Evolutionary conservation across 2,113 vertebrate genomes (phyloP).

Genomic region (Periophthalmus modestus): DNA sequence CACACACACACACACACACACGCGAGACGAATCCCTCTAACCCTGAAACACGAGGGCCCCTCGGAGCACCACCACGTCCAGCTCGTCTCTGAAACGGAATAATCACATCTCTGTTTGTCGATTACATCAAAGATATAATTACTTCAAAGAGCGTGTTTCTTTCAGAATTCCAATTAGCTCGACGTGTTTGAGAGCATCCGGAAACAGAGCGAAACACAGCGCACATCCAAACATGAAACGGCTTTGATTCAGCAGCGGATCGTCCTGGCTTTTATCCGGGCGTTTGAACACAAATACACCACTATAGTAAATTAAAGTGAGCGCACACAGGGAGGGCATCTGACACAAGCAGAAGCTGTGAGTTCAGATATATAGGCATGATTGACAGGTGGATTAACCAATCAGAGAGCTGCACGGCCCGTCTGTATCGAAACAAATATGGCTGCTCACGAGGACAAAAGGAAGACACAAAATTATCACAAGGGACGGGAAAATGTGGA

Average conservation of each 20-base stretch:
- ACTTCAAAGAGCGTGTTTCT: constrained; percentile 71
- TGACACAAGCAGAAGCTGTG: too few species aligned
- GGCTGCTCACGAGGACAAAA: too few species aligned
- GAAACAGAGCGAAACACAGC: constrained; percentile 41
- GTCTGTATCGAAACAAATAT: too few species aligned
- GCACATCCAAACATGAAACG: constrained; percentile 67
- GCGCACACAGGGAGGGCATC: too few species aligned
- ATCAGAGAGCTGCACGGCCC: too few species aligned
- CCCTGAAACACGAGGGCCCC: constrained; percentile 6
- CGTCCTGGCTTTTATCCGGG: constrained; percentile 74
- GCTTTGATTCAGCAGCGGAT: constrained; percentile 74
- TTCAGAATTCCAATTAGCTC: constrained; percentile 70
- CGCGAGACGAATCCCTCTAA: too few species aligned
- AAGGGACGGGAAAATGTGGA: too few species aligned
- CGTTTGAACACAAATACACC: constrained; percentile 77
- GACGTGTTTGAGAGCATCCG: constrained; percentile 65
- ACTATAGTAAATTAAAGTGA: too few species aligned
- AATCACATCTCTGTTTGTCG: constrained; percentile 51
- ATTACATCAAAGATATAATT: constrained; percentile 76
- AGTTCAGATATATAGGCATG: too few species aligned
- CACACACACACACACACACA: too few species aligned
- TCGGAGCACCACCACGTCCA: background rate
- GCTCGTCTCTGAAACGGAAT: constrained; percentile 15
- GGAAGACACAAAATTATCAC: too few species aligned
- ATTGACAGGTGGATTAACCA: too few species aligned